Percentiles rank a stretch among this genome's conserved stretches.
Evolutionary conservation across 2,888 invertebrate genomes (phyloP).

Genomic region (Fabriciana adippe): DNA sequence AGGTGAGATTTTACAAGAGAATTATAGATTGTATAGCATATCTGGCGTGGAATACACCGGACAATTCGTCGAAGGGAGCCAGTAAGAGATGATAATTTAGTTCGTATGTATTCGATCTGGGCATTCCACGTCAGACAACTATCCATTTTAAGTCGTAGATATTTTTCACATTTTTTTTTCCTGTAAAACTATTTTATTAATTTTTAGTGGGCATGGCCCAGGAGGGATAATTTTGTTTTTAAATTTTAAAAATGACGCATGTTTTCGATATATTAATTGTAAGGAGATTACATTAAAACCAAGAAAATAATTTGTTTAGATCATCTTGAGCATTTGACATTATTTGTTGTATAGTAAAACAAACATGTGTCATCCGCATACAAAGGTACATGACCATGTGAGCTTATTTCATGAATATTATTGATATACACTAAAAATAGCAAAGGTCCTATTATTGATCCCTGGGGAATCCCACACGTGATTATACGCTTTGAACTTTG

Average conservation of each 20-base stretch:
- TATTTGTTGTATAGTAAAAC: slow-evolving; percentile 20
- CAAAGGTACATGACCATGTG: slow-evolving; percentile 18
- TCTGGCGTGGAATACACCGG: slow-evolving; percentile 20
- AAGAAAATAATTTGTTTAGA: slow-evolving; percentile 13
- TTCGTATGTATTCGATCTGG: slow-evolving; percentile 20
- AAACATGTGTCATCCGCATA: slow-evolving; percentile 29
- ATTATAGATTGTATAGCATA: slow-evolving; percentile 33
- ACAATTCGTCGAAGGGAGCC: slow-evolving; percentile 21
- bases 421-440: slow-evolving; percentile 28
- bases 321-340: slow-evolving; percentile 24
- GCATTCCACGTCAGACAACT: slow-evolving; percentile 27
- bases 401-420: slow-evolving; percentile 18
- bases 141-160: slow-evolving; percentile 28
- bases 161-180: slow-evolving; percentile 24
- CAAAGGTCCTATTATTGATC: slow-evolving; percentile 18
- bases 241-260: slow-evolving; percentile 21
- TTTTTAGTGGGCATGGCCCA: slow-evolving; percentile 14
- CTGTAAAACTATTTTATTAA: slow-evolving; percentile 12
- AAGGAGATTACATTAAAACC: slow-evolving; percentile 27
- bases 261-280: slow-evolving; percentile 26
- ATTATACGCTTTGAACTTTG: too few species aligned
- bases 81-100: slow-evolving; percentile 21
- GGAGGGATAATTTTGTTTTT: slow-evolving; percentile 8
- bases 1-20: slow-evolving; percentile 31
- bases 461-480: too few species aligned